These are phyloP conservation scores for Antennarius striatus DNA, from an alignment of 2,113 vertebrate species.

Conservation along the genomic window DNA sequence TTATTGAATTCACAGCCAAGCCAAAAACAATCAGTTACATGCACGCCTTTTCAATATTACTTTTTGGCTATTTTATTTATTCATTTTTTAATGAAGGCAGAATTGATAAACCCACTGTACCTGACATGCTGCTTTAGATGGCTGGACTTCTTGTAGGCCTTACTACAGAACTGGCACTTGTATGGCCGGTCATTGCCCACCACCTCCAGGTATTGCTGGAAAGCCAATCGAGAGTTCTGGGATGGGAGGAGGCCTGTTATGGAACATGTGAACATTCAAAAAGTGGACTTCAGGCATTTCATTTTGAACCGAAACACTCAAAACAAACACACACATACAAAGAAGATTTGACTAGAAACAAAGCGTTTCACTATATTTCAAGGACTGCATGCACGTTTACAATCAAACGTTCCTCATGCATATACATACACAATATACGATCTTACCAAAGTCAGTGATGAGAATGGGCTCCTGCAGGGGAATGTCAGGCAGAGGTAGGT, in stretches of 20 bases:
- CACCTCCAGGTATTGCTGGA: conserved; percentile 91
- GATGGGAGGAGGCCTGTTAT: conserved; percentile 89
- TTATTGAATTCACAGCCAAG: too few relatives aligned
- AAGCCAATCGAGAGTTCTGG: conserved; percentile 88
- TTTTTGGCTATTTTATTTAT: too few relatives aligned
- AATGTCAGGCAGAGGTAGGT: conserved; percentile 88
- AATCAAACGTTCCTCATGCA: background rate
- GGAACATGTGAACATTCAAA: conserved; percentile 7
- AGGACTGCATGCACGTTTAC: background rate
- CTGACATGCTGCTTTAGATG: conserved; percentile 98
- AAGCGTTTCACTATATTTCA: background rate
- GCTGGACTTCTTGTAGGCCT: conserved; percentile 98
- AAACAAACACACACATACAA: background rate
- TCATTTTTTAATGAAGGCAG: too few relatives aligned
- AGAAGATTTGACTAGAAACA: background rate
- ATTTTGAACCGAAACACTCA: background rate
- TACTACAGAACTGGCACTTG: conserved; percentile 94
- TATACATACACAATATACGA: background rate
- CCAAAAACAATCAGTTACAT: too few relatives aligned
- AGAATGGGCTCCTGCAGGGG: conserved; percentile 98
- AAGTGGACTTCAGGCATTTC: background rate
- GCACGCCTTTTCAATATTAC: too few relatives aligned
- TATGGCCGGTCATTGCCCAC: conserved; percentile 92
- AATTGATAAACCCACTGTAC: conserved; percentile 69
- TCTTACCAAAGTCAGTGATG: conserved; percentile 95